phyloP scores from a whole-genome alignment of 1,140 invertebrate genomes.

The Augochlora pura region DNA sequence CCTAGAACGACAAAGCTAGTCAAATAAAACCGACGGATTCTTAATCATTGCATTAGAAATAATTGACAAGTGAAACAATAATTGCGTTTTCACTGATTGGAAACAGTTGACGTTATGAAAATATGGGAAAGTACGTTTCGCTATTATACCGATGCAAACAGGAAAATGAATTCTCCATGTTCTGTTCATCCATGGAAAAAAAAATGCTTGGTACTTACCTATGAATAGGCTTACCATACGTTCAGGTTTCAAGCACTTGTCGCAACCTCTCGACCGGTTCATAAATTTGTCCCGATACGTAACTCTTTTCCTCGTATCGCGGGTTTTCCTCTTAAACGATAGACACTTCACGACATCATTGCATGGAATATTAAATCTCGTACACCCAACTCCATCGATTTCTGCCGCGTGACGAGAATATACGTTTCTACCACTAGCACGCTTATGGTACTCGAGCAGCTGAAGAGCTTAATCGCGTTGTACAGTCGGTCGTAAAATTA shows the following conservation, averaged over 20 bases:
- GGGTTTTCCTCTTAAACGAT: not conserved
- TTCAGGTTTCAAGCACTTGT: slow-evolving; percentile 11
- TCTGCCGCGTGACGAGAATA: too few relatives aligned
- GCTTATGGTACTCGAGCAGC: too few relatives aligned
- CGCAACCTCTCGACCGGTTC: slow-evolving; percentile 2
- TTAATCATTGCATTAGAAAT: too few relatives aligned
- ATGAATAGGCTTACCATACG: slow-evolving; percentile 22
- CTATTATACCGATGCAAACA: slow-evolving; percentile 3
- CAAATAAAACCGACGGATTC: too few relatives aligned
- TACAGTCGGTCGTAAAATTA: too few relatives aligned
- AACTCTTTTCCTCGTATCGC: not conserved
- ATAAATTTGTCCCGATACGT: slow-evolving; percentile 10
- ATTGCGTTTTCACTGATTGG: too few relatives aligned
- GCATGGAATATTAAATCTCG: not conserved
- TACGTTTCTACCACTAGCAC: too few relatives aligned
- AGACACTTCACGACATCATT: not conserved
- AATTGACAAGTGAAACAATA: too few relatives aligned
- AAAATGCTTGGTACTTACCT: not conserved
- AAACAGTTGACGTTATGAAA: too few relatives aligned
- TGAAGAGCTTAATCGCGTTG: too few relatives aligned
- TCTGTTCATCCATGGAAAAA: not conserved
- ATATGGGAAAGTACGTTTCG: not conserved
- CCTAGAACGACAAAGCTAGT: too few relatives aligned
- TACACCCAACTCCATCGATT: not conserved
- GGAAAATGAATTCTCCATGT: not conserved